Evolutionary conservation across 1,140 invertebrate species (phyloP).

Genomic region (Monomorium pharaonis): DNA sequence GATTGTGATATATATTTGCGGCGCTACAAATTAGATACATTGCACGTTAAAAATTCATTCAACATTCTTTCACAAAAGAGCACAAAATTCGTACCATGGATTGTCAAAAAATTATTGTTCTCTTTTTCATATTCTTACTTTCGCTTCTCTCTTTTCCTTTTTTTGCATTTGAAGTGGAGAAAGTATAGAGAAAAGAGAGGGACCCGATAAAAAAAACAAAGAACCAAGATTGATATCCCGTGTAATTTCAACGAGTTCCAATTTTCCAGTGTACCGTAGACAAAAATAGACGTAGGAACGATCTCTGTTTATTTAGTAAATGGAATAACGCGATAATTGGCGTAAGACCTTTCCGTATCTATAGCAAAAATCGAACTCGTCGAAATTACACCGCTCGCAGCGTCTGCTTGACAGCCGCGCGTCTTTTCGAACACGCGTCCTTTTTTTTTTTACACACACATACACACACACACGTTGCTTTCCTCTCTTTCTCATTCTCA

Average conservation of each 20-base stretch:
- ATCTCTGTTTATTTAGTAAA: background rate
- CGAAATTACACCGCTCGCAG: background rate
- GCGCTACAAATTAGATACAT: background rate
- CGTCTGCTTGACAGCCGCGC: background rate
- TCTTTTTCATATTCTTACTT: background rate
- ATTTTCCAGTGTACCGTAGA: background rate
- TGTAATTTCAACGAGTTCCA: slow-evolving; percentile 1
- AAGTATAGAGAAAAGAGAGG: slow-evolving; percentile 17
- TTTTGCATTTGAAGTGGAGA: background rate
- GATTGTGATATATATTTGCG: background rate
- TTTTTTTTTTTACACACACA: too few relatives aligned
- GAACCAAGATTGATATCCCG: background rate
- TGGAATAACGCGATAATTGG: background rate
- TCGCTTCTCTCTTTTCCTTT: background rate
- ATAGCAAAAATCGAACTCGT: background rate
- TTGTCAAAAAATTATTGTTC: background rate
- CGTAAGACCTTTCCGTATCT: background rate
- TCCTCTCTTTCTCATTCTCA: slow-evolving; percentile 34
- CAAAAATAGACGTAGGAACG: background rate
- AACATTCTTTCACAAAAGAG: background rate
- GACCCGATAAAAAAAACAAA: background rate
- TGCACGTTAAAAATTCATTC: background rate
- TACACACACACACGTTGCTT: background rate
- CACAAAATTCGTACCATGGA: background rate
- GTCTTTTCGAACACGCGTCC: background rate